These are phyloP conservation scores for Schlechtendalia chinensis DNA, from an alignment of 1,140 invertebrate genomes.

Conservation along the genomic window DNA sequence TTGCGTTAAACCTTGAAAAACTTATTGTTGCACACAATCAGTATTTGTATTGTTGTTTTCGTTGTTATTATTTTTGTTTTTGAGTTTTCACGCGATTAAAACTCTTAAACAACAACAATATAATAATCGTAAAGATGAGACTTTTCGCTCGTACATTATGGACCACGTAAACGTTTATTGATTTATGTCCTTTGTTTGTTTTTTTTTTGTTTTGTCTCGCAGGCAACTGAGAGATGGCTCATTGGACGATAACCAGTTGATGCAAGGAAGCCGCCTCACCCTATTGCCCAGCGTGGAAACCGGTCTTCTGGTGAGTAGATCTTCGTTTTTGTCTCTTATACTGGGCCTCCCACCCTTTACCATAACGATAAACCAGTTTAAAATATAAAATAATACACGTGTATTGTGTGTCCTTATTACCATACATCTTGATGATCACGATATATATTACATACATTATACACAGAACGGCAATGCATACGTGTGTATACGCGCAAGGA, in stretches of 20 bases:
- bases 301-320: constrained; percentile 80
- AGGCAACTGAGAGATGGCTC: constrained; percentile 86
- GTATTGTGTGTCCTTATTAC: constrained; percentile 37
- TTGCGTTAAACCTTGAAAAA: constrained; percentile 35
- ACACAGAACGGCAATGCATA: not conserved
- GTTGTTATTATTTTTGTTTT: constrained; percentile 6
- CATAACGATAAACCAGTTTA: constrained; percentile 26
- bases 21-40: constrained; percentile 15
- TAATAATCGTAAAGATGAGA: not conserved
- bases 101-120: not conserved
- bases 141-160: not conserved
- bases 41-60: not conserved
- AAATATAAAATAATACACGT: constrained; percentile 23
- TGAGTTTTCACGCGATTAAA: not conserved
- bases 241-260: constrained; percentile 79
- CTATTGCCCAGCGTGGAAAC: constrained; percentile 90
- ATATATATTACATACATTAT: constrained; percentile 29
- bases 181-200: constrained; percentile 27
- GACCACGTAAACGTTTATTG: constrained; percentile 15
- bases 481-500: constrained; percentile 25
- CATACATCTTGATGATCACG: constrained; percentile 38
- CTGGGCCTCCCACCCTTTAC: constrained; percentile 11
- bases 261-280: constrained; percentile 83
- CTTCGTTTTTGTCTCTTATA: constrained; percentile 40
- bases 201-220: constrained; percentile 58